These are phyloP conservation scores for Tetheella fluctuosa DNA, from an alignment of 2,888 invertebrate genomes.

Conservation along the genomic window DNA sequence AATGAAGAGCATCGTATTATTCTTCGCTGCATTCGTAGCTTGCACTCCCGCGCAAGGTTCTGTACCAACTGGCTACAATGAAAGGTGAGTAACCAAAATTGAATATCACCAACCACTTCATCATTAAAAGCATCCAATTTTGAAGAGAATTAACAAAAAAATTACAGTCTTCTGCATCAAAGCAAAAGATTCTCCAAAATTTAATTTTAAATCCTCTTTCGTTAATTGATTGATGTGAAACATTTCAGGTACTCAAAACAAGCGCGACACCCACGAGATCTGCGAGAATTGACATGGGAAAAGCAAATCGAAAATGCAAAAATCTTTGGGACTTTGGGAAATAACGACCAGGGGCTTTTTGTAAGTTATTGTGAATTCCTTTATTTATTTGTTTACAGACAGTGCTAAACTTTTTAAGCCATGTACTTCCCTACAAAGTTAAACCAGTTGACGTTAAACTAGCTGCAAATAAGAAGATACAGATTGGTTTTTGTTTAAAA, in stretches of 20 bases:
- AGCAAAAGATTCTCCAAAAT: too few relatives aligned
- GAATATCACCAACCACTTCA: background rate
- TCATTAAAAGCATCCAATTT: background rate
- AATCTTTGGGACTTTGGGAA: conserved; percentile 60
- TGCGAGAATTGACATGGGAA: conserved; percentile 45
- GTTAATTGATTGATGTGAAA: background rate
- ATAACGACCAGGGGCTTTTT: conserved; percentile 53
- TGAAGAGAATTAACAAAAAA: background rate
- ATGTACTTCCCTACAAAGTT: too few relatives aligned
- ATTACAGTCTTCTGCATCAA: too few relatives aligned
- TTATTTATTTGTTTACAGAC: background rate
- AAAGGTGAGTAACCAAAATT: conserved; percentile 28
- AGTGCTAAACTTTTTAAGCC: too few relatives aligned
- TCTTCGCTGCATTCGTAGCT: conserved; percentile 32
- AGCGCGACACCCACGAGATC: conserved; percentile 38
- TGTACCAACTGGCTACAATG: conserved; percentile 34
- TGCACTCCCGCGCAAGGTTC: conserved; percentile 43
- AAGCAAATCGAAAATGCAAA: conserved; percentile 38
- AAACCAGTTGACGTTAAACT: too few relatives aligned
- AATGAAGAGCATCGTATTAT: conserved; percentile 32
- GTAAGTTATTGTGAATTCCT: conserved; percentile 42
- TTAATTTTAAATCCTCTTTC: too few relatives aligned
- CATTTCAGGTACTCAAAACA: conserved; percentile 38
- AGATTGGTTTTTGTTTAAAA: too few relatives aligned
- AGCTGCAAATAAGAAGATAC: too few relatives aligned